Base-by-base conservation (phyloP, 2,113 vertebrate genomes). In the Dryoscopus gambensis region DNA sequence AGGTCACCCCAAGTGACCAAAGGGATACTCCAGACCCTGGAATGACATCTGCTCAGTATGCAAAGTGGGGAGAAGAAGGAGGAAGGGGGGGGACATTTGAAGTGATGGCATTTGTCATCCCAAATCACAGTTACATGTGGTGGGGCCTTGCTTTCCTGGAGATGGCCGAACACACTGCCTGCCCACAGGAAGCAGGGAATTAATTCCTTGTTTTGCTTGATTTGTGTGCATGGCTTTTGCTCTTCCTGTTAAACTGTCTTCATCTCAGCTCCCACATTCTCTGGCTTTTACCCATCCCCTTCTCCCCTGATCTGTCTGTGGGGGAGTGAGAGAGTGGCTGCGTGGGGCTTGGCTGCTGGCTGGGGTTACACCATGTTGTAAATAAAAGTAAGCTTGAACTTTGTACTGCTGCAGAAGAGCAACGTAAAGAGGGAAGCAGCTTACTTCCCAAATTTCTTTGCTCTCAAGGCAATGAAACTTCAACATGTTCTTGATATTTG, bases 51-150 rank as follows among this genome's bases (percentile, higher is more conserved):
- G 18, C 28, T 77, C 12, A 62, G 28, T 28, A 20, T 39, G 20
- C 0, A 1, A 78, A 46, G 12, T 20, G 15, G 8, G 46, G 28
- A 53, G 18, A 60, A 60, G 22, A 17, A 77, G 22, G 33, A 53
- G 15, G 23, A 60, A 28, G 10, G 10, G 11, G 3, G 25, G 10
- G 17, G 8, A 30, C 23, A 8, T 77, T 46, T 68, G 63, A 28
- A 53, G 19, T 19, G 46, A 33, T 23, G 46, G 7, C 0, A 0
- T 53, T 62, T 53, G 39, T 62, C 33, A 39, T 62, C 28, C 33
- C 18, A 13, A 53, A 39, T 23, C 73, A 28, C 8, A 0, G 0
- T 33, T 25, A 33, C 1, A 0, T 4, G 16, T 37, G 9, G 25
- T 67, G 17, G 13, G 13, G 17, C 10, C 9, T 23, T 12, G 11